A percentile compares a stretch with the other conserved stretches of the same genome.
These are phyloP conservation scores for Rambutsinella grinnellia DNA, from an alignment of 2,888 invertebrate species.

Conservation along the genomic window DNA sequence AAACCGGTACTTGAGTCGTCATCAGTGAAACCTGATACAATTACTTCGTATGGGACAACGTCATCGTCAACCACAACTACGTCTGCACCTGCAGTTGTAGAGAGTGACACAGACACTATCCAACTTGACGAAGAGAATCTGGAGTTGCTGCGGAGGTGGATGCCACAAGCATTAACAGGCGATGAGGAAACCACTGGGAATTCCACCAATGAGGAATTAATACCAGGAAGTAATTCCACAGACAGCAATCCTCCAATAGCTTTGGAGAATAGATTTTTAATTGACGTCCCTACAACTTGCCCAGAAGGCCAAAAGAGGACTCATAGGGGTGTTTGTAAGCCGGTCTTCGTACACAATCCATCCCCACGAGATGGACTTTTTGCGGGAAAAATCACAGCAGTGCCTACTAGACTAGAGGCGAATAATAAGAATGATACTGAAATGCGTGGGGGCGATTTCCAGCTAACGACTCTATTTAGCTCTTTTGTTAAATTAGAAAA, in stretches of 20 bases:
- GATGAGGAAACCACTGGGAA: not conserved
- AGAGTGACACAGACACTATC: too few species aligned
- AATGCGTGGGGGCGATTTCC: not conserved
- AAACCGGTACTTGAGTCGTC: not conserved
- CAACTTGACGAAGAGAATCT: constrained; percentile 28
- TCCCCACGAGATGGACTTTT: constrained; percentile 31
- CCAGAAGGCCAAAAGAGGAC: constrained; percentile 38
- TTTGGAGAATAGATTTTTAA: constrained; percentile 26
- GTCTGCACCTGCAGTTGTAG: not conserved
- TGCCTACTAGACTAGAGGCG: not conserved
- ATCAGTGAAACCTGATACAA: too few species aligned
- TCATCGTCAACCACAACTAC: not conserved
- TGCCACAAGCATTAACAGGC: not conserved
- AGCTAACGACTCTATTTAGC: constrained; percentile 11
- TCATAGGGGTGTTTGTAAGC: constrained; percentile 38
- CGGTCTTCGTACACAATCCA: constrained; percentile 21
- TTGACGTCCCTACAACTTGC: constrained; percentile 36
- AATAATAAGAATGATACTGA: not conserved
- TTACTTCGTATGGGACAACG: too few species aligned
- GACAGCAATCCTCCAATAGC: constrained; percentile 3
- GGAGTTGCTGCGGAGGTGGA: constrained; percentile 2
- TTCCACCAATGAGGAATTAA: not conserved
- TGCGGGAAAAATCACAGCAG: constrained; percentile 3
- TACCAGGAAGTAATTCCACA: not conserved
- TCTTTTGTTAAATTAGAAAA: constrained; percentile 26